These are phyloP conservation scores for Oncorhynchus gorbuscha DNA, from an alignment of 2,113 vertebrate species.

Conservation along the genomic window DNA sequence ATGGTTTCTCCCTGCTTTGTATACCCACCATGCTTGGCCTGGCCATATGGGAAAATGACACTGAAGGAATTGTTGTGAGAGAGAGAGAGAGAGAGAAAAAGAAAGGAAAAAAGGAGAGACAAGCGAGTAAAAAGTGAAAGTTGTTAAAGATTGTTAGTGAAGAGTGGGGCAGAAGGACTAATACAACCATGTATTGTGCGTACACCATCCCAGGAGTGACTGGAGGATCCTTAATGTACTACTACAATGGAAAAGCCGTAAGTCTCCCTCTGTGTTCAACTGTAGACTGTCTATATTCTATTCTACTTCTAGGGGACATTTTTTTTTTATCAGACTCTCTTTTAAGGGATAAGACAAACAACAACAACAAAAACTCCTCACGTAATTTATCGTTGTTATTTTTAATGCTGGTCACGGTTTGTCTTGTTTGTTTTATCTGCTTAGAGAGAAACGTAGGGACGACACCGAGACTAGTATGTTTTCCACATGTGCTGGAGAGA, in stretches of 20 bases:
- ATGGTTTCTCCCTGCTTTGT: slow-evolving; percentile 90
- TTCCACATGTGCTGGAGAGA: background rate
- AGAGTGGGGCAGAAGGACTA: slow-evolving; percentile 67
- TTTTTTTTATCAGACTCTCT: no score
- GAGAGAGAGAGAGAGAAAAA: slow-evolving; percentile 15
- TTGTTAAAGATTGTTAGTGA: slow-evolving; percentile 75
- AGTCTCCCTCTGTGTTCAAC: slow-evolving; percentile 67
- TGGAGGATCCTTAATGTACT: slow-evolving; percentile 91
- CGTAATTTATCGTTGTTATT: slow-evolving; percentile 4
- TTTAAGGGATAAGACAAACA: no score
- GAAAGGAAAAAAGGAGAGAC: slow-evolving; percentile 72
- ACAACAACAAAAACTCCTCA: no score
- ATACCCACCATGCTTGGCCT: slow-evolving; percentile 91
- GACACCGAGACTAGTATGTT: no score
- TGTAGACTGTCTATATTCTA: background rate
- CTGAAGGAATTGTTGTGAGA: slow-evolving; percentile 94
- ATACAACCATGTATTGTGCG: slow-evolving; percentile 88
- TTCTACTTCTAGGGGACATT: no score
- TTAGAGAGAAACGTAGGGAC: background rate
- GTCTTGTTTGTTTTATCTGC: background rate
- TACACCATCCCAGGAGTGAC: slow-evolving; percentile 95
- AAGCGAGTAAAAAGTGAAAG: slow-evolving; percentile 83
- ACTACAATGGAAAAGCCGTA: slow-evolving; percentile 97
- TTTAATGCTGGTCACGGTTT: background rate
- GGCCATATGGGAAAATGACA: slow-evolving; percentile 96